Conservation (phyloP, 2,113 vertebrate genomes). For the Gopherus flavomarginatus region DNA sequence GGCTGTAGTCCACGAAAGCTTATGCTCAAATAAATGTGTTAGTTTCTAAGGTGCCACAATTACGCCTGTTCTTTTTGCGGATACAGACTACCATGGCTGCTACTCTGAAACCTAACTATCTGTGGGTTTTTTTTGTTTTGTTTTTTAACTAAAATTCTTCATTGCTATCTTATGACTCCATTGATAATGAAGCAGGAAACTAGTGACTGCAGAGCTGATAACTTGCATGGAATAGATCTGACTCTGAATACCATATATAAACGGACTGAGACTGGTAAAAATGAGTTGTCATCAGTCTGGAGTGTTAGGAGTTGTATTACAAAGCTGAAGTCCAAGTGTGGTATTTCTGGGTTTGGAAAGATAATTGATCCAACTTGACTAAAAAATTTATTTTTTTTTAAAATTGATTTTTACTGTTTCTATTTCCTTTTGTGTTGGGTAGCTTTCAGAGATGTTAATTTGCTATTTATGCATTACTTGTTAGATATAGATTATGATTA, state of each 20-base stretch:
- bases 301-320: not conserved
- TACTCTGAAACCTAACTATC: no score
- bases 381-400: not conserved
- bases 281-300: not conserved
- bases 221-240: not conserved
- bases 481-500: not conserved
- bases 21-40: no score
- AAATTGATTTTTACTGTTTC: not conserved
- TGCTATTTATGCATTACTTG: not conserved
- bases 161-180: fast-evolving
- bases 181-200: not conserved
- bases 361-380: not conserved
- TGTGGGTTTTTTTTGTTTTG: not conserved
- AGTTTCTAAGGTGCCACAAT: no score
- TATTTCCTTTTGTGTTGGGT: not conserved
- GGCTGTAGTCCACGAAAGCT: no score
- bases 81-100: no score
- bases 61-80: no score
- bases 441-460: not conserved
- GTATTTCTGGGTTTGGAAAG: not conserved
- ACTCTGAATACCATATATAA: not conserved
- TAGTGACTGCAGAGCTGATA: not conserved
- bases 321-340: not conserved
- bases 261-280: not conserved
- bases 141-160: not conserved